Percentiles rank a stretch among this genome's conserved stretches.
These are phyloP conservation scores for Antennarius striatus DNA, from an alignment of 2,113 vertebrate genomes.

Conservation along the genomic window DNA sequence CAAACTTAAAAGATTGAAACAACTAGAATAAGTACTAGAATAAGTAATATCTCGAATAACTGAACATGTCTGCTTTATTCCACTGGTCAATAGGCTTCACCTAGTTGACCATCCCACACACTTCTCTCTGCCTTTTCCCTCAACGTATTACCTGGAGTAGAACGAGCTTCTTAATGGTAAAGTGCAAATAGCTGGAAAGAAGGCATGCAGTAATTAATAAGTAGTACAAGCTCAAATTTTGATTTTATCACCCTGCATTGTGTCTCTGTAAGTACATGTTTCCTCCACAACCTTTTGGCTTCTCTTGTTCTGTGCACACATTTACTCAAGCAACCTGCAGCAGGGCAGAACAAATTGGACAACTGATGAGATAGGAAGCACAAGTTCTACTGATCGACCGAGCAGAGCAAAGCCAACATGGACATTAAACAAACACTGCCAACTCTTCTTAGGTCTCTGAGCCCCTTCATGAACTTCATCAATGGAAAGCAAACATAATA, in stretches of 20 bases:
- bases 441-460: conserved; percentile 52
- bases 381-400: conserved; percentile 35
- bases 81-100: conserved; percentile 22
- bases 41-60: too few species aligned
- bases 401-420: conserved; percentile 54
- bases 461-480: conserved; percentile 63
- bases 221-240: neutral
- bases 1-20: too few species aligned
- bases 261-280: conserved; percentile 7
- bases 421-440: conserved; percentile 67
- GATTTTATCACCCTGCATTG: neutral
- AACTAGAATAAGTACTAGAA: too few species aligned
- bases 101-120: conserved; percentile 46
- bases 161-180: conserved; percentile 10
- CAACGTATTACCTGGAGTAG: too few species aligned
- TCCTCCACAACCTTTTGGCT: neutral
- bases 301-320: conserved; percentile 29
- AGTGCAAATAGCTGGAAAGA: conserved; percentile 39
- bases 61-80: too few species aligned
- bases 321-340: conserved; percentile 28
- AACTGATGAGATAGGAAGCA: conserved; percentile 44
- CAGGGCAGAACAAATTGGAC: conserved; percentile 23
- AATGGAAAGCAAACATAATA: conserved; percentile 57
- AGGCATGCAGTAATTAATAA: conserved; percentile 32
- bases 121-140: conserved; percentile 3